Evolutionary conservation across 2,797 vertebrate genomes (phyloP).

Genomic region (Sebastes nivosus): DNA sequence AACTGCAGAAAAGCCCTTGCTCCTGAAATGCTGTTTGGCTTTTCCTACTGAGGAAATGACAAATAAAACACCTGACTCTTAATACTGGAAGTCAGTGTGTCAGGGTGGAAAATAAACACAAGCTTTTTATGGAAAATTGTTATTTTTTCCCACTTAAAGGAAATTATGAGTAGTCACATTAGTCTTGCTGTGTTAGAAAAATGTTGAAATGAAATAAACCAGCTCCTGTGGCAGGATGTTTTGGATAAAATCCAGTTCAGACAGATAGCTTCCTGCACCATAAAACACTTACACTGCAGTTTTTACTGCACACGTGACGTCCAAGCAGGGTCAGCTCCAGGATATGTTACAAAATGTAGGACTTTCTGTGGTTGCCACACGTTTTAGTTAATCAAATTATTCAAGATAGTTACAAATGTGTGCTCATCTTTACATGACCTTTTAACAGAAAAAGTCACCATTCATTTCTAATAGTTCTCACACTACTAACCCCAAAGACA

Average conservation of each 20-base stretch:
- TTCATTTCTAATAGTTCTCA: not conserved
- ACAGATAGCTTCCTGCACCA: not conserved
- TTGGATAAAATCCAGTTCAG: not conserved
- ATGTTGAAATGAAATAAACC: not conserved
- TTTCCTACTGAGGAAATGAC: slow-evolving; percentile 18
- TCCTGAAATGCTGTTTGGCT: not conserved
- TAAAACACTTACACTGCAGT: not conserved
- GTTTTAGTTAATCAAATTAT: not conserved
- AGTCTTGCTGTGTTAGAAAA: not conserved
- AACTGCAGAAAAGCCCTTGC: not conserved
- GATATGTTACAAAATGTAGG: not conserved
- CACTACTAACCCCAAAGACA: not conserved
- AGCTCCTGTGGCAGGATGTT: not conserved
- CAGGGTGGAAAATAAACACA: slow-evolving; percentile 11
- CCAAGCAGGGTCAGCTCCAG: not conserved
- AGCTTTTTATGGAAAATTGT: not conserved
- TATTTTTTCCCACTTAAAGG: not conserved
- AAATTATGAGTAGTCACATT: not conserved
- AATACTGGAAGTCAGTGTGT: not conserved
- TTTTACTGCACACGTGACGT: not conserved
- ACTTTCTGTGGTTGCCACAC: not conserved
- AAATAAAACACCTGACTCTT: not conserved
- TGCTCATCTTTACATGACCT: not conserved
- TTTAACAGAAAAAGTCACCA: not conserved
- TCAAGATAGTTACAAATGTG: not conserved